Conservation (phyloP, 2,797 vertebrate genomes). For the Eleutherodactylus coqui region DNA sequence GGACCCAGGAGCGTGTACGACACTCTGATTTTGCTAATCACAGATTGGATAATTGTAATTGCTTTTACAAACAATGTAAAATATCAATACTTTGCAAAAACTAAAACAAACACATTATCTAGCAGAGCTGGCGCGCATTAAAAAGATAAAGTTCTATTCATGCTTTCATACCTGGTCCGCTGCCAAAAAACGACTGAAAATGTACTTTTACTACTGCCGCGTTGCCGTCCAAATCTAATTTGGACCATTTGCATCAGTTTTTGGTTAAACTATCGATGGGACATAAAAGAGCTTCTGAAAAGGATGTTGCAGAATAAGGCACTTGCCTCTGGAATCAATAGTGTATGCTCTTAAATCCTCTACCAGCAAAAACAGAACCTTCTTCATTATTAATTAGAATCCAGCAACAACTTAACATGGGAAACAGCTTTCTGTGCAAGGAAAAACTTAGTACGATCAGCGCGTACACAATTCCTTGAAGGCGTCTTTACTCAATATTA, state of each 20-base stretch:
- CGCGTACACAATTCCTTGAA: not conserved
- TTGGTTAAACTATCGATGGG: constrained; percentile 70
- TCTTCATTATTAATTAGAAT: constrained; percentile 74
- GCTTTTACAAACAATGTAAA: constrained; percentile 47
- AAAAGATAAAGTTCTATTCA: constrained; percentile 71
- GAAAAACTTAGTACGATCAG: constrained; percentile 5
- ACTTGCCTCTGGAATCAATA: constrained; percentile 79
- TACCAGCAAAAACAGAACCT: constrained; percentile 73
- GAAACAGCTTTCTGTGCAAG: constrained; percentile 69
- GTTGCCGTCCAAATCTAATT: constrained; percentile 68
- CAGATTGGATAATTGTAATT: constrained; percentile 23
- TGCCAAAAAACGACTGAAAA: constrained; percentile 68
- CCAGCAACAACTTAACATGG: constrained; percentile 67
- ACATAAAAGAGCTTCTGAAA: constrained; percentile 72
- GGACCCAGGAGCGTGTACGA: not conserved
- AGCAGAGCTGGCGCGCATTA: constrained; percentile 61
- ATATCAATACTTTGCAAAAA: constrained; percentile 48
- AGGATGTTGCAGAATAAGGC: constrained; percentile 70
- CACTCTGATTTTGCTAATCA: not conserved
- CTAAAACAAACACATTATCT: constrained; percentile 58
- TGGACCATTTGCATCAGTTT: constrained; percentile 70
- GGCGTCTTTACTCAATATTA: not conserved
- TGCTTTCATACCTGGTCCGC: constrained; percentile 72
- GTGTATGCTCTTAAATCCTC: constrained; percentile 73
- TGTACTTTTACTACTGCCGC: constrained; percentile 73